These are phyloP conservation scores for Anguilla obscura DNA, from an alignment of 2,797 vertebrate species.

Conservation along the genomic window DNA sequence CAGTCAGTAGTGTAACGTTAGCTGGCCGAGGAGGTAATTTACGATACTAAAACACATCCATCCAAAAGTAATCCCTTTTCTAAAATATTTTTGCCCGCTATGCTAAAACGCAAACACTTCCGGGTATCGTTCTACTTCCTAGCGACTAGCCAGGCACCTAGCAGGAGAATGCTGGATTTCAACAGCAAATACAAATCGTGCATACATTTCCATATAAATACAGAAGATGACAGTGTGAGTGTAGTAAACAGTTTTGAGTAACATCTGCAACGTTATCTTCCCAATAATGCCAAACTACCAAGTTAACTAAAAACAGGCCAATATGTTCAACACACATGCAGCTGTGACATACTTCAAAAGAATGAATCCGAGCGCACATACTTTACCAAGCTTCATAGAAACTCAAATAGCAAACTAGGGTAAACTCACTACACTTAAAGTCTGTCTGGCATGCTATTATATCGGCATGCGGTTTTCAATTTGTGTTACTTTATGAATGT, in stretches of 20 bases:
- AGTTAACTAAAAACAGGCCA: not conserved
- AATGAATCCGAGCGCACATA: not conserved
- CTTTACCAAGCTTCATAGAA: not conserved
- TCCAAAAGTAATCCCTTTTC: not conserved
- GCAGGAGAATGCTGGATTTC: not conserved
- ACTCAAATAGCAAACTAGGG: not conserved
- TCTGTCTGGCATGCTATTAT: not conserved
- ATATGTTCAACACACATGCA: not conserved
- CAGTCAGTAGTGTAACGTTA: not conserved
- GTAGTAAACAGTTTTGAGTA: not conserved
- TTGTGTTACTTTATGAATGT: not conserved
- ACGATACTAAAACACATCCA: not conserved
- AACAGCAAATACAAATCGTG: not conserved
- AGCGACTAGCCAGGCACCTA: not conserved
- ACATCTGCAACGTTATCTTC: not conserved
- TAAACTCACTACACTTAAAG: not conserved
- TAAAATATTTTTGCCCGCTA: not conserved
- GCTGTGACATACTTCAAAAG: not conserved
- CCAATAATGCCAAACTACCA: not conserved
- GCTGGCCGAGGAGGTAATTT: not conserved
- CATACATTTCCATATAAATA: slow-evolving; percentile 29
- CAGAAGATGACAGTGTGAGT: not conserved
- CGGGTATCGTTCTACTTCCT: not conserved
- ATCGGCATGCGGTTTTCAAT: not conserved
- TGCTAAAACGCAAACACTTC: not conserved